Percentiles rank a stretch among this genome's conserved stretches.
Conservation (phyloP, 2,113 vertebrate species). For the Bungarus multicinctus region DNA sequence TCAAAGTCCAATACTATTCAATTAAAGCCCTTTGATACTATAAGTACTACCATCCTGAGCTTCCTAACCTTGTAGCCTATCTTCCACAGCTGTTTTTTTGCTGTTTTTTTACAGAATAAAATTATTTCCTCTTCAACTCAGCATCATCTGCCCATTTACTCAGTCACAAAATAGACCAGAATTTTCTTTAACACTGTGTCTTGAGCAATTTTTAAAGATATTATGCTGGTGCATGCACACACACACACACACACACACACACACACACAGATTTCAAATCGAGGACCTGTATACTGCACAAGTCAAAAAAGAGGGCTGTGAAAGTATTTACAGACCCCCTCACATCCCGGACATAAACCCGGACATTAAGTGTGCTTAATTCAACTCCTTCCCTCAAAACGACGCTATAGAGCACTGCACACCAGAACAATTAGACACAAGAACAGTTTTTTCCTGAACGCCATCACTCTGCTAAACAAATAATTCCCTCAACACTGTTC, state of each 20-base stretch:
- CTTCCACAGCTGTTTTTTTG: background rate
- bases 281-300: too few relatives aligned
- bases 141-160: background rate
- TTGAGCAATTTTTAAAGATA: background rate
- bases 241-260: background rate
- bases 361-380: too few relatives aligned
- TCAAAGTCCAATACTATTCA: background rate
- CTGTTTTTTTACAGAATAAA: background rate
- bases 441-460: too few relatives aligned
- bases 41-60: background rate
- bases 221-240: background rate
- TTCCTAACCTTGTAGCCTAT: background rate
- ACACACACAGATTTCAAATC: too few relatives aligned
- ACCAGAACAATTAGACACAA: too few relatives aligned
- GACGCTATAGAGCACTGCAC: too few relatives aligned
- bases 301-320: too few relatives aligned
- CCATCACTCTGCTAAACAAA: too few relatives aligned
- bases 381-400: too few relatives aligned
- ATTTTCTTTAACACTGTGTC: background rate
- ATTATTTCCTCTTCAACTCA: background rate
- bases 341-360: too few relatives aligned
- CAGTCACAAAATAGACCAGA: background rate
- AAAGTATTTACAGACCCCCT: too few relatives aligned
- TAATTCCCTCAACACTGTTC: too few relatives aligned
- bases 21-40: background rate